Evolutionary conservation across 2,888 invertebrate genomes (phyloP).

Genomic region (Euphydryas editha): DNA sequence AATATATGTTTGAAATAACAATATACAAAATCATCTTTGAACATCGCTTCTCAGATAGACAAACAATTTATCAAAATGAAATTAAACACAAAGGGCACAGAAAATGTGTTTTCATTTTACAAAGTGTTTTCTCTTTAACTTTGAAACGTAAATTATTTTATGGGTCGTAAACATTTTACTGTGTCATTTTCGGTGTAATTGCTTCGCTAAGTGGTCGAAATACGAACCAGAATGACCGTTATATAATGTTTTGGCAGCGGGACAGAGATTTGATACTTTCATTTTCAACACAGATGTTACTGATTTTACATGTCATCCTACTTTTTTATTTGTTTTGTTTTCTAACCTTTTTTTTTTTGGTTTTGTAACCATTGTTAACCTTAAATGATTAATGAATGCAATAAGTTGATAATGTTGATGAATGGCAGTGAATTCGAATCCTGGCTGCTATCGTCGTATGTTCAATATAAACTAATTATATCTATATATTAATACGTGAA

Average conservation of each 20-base stretch:
- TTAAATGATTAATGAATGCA: too few species aligned
- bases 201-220: slow-evolving; percentile 44
- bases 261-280: slow-evolving; percentile 19
- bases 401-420: too few species aligned
- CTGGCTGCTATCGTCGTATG: too few species aligned
- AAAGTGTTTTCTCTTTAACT: slow-evolving; percentile 18
- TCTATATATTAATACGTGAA: too few species aligned
- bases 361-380: too few species aligned
- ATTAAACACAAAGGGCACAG: slow-evolving; percentile 13
- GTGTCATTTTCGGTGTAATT: slow-evolving; percentile 45
- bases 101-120: slow-evolving; percentile 30
- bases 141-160: slow-evolving; percentile 44
- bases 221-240: slow-evolving; percentile 30
- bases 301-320: neutral
- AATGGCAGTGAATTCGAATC: too few species aligned
- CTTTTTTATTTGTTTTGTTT: too few species aligned
- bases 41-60: neutral
- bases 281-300: slow-evolving; percentile 11
- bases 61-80: neutral
- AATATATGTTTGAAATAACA: neutral
- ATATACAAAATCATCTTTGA: neutral
- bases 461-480: too few species aligned
- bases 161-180: slow-evolving; percentile 46
- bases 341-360: too few species aligned
- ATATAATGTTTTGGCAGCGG: slow-evolving; percentile 33